Evolutionary conservation across 64 coral and sea anemone species (phyloP).

Genomic region (Exaiptasia diaphana): DNA sequence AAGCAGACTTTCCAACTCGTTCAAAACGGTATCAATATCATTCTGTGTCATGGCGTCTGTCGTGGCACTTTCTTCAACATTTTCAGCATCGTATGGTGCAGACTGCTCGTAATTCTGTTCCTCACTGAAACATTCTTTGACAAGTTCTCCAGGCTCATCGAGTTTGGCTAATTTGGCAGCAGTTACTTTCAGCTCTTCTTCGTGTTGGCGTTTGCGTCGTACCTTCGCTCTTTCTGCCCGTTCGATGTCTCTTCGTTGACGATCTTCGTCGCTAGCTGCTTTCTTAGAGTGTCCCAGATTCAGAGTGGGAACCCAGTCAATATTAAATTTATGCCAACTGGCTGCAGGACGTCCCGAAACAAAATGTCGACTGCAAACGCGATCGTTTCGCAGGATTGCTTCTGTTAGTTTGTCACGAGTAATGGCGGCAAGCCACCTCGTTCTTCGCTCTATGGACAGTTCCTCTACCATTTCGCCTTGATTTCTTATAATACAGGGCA

Average conservation of each 20-base stretch:
- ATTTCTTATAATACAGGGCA: slow-evolving; percentile 40
- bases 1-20: not conserved
- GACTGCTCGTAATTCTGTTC: too few relatives aligned
- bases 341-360: slow-evolving; percentile 26
- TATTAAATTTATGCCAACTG: slow-evolving; percentile 42
- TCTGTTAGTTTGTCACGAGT: slow-evolving; percentile 24
- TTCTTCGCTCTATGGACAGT: slow-evolving; percentile 12
- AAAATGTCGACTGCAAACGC: slow-evolving; percentile 33
- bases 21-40: too few relatives aligned
- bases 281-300: not conserved
- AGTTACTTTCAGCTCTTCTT: not conserved
- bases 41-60: not conserved
- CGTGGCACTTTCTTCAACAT: too few relatives aligned
- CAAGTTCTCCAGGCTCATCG: not conserved
- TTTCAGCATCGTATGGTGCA: too few relatives aligned
- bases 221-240: not conserved
- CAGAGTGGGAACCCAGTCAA: slow-evolving; percentile 46
- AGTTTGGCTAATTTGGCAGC: not conserved
- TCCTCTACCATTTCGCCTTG: slow-evolving; percentile 35
- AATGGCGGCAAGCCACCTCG: slow-evolving; percentile 29
- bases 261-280: not conserved
- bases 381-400: slow-evolving; percentile 6
- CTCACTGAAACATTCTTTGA: not conserved
- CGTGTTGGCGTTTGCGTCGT: not conserved
- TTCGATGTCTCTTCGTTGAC: not conserved